Evolutionary conservation across 2,888 invertebrate genomes (phyloP), one percentile per base, ranked within the genome.

Genomic region (Apeira syringaria): DNA sequence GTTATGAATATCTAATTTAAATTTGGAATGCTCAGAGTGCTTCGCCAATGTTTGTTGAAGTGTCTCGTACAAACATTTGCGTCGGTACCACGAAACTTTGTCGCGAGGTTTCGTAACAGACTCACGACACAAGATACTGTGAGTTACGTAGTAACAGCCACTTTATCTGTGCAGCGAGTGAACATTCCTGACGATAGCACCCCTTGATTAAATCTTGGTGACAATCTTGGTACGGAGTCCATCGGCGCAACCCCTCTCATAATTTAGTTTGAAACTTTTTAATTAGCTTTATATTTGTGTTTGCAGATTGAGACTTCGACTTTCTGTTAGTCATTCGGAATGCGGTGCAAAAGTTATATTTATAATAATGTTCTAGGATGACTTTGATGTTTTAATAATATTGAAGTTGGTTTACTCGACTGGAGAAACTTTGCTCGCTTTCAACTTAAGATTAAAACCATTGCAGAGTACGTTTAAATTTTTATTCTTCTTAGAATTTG

Each of bases 261-360:
- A 89, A 89, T 88, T 88, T 83, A 87, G 88, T 89, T 89, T 80
- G 74, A 80, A 89, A 89, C 88, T 89, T 89, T 89, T 89, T 87
- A 89, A 89, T 89, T 89, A 89, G 88, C 86, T 89, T 89, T 88
- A 88, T 88, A 86, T 89, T 89, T 89, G 88, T 89, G 85, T 89
- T 89, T 88, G 86, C 77, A 81, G 86, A 89, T 89, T 86, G 89
- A 89, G 89, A 84, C 84, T 82, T 88, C 59, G 74, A 64, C 71
- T 76, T 70, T 73, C 68, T 72, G 83, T 87, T 83, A 80, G 82
- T 81, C 81, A 84, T 83, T 82, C 74, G 65, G 73, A 53, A 69
- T 72, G 86, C 67, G 88, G 86, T 74, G 72, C 56, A 65, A 56
- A 86, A 86, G 81, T 85, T 86, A 77, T 77, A 75, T 81, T 81